phyloP scores from a whole-genome alignment of 2,888 invertebrate species.

The Abscondita cerata region DNA sequence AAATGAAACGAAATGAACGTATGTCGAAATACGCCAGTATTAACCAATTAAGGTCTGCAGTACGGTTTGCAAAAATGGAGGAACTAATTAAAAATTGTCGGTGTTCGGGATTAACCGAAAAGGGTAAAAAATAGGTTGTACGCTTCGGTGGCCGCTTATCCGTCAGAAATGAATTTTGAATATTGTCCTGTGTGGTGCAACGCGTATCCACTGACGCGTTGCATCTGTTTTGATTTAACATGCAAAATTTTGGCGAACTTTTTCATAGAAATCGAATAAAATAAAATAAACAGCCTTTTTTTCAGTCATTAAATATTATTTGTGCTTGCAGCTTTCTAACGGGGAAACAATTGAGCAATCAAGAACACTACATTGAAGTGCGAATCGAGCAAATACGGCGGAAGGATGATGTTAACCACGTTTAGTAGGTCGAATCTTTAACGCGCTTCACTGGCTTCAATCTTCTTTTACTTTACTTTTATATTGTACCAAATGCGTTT shows the following conservation, averaged over 20 bases:
- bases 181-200: constrained; percentile 33
- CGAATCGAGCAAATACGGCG: constrained; percentile 5
- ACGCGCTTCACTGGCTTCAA: no score
- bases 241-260: constrained; percentile 32
- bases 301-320: constrained; percentile 4
- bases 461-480: no score
- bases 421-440: no score
- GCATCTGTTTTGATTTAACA: constrained; percentile 32
- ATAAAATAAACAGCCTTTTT: constrained; percentile 12
- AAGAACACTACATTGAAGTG: constrained; percentile 9
- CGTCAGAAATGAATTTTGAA: constrained; percentile 30
- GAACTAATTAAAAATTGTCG: constrained; percentile 36
- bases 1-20: constrained; percentile 30
- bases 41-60: constrained; percentile 31
- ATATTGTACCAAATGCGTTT: no score
- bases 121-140: constrained; percentile 32
- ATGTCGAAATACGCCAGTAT: constrained; percentile 29
- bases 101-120: constrained; percentile 33
- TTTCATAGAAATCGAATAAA: constrained; percentile 29
- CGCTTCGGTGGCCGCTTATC: constrained; percentile 30
- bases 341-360: constrained; percentile 18
- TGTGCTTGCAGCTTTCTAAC: constrained; percentile 4
- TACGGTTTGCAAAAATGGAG: constrained; percentile 31
- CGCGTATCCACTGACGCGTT: constrained; percentile 32
- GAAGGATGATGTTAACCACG: not conserved